A percentile compares a stretch with the other conserved stretches of the same genome.
phyloP scores from a whole-genome alignment of 2,113 vertebrate genomes.

The Marmota monax region DNA sequence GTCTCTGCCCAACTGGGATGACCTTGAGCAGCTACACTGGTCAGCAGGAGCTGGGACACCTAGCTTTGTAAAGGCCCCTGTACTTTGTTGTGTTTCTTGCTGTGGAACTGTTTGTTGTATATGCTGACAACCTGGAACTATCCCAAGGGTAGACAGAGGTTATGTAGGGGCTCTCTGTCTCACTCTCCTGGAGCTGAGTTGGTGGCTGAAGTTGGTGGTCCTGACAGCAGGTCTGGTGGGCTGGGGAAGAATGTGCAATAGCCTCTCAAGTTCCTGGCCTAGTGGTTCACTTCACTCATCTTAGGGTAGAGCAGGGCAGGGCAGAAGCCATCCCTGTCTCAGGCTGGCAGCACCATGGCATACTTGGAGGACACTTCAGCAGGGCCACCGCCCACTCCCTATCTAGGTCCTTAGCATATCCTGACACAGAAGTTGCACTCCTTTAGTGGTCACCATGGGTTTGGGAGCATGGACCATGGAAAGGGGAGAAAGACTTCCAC shows the following conservation, averaged over 20 bases:
- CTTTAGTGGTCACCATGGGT: neutral
- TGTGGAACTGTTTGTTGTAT: neutral
- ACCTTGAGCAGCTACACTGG: neutral
- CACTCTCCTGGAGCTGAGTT: neutral
- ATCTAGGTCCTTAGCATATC: neutral
- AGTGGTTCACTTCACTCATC: neutral
- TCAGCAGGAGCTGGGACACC: neutral
- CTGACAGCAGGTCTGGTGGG: neutral
- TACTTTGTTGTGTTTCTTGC: neutral
- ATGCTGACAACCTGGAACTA: neutral
- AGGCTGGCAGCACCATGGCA: neutral
- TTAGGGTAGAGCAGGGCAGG: neutral
- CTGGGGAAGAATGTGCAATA: neutral
- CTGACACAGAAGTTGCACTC: neutral
- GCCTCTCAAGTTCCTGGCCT: neutral
- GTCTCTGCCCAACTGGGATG: neutral
- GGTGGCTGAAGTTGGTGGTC: neutral
- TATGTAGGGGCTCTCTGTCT: neutral
- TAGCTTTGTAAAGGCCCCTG: neutral
- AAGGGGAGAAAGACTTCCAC: neutral
- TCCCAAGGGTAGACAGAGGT: neutral
- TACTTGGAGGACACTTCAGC: neutral
- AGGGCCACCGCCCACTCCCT: neutral
- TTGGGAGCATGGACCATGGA: neutral
- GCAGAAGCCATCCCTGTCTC: neutral